Percentiles rank a stretch among this genome's conserved stretches.
These are phyloP conservation scores for Dascyllus trimaculatus DNA, from an alignment of 2,113 vertebrate species.

Conservation along the genomic window DNA sequence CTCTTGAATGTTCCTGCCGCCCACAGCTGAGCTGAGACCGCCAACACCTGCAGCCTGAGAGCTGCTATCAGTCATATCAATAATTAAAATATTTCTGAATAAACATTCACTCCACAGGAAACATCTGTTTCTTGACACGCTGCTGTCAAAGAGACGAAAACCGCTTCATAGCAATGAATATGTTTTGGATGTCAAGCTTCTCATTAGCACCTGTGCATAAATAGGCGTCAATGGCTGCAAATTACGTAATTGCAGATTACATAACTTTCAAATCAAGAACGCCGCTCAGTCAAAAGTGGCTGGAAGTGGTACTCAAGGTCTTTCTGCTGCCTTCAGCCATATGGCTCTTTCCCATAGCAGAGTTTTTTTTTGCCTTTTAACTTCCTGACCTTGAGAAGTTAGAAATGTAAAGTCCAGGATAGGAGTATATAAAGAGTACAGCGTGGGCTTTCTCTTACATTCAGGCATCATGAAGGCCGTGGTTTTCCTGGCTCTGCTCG, in stretches of 20 bases:
- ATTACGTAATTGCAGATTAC: conserved; percentile 9
- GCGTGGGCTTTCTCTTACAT: not conserved
- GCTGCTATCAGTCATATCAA: not conserved
- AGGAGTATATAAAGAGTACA: conserved; percentile 39
- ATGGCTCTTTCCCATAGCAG: conserved; percentile 64
- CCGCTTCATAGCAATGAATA: not conserved
- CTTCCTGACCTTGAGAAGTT: conserved; percentile 3
- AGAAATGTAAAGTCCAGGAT: not conserved
- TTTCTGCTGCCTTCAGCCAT: conserved; percentile 39
- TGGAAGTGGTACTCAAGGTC: conserved; percentile 38
- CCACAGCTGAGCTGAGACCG: not conserved
- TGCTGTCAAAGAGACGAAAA: not conserved
- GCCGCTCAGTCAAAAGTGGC: not conserved
- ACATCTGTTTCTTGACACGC: not conserved
- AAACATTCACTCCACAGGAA: not conserved
- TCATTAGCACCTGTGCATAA: not conserved
- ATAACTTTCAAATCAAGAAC: conserved; percentile 18
- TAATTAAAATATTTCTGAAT: not conserved
- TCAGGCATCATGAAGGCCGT: conserved; percentile 72
- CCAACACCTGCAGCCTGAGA: conserved; percentile 26
- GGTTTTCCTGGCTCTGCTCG: conserved; percentile 76
- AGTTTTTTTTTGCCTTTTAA: not conserved
- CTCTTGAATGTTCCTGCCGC: not conserved
- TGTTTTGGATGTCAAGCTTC: not conserved
- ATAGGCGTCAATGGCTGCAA: not conserved